Evolutionary conservation across 2,888 invertebrate species (phyloP).

Genomic region (Polyommatus icarus): DNA sequence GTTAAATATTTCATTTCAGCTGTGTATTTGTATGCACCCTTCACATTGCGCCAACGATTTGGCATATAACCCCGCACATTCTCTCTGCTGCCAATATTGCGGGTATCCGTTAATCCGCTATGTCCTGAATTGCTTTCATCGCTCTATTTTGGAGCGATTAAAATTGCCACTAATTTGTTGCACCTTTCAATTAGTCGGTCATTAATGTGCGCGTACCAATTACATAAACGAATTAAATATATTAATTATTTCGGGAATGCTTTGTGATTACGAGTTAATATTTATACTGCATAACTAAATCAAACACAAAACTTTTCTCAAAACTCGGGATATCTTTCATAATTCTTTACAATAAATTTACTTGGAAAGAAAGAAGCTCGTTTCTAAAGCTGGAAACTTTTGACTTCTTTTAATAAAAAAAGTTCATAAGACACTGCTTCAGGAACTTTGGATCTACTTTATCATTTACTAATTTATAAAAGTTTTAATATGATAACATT

Average conservation of each 20-base stretch:
- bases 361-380: neutral
- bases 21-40: constrained; percentile 28
- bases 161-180: constrained; percentile 29
- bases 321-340: neutral
- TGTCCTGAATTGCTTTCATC: constrained; percentile 39
- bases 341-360: neutral
- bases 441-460: neutral
- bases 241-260: neutral
- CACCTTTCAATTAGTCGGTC: constrained; percentile 23
- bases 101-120: constrained; percentile 50
- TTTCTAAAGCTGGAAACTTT: neutral
- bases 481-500: neutral
- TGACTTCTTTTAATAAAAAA: neutral
- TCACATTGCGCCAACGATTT: constrained; percentile 13
- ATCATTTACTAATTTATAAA: neutral
- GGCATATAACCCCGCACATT: constrained; percentile 26
- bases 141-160: constrained; percentile 31
- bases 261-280: neutral
- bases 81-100: constrained; percentile 48
- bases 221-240: neutral
- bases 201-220: neutral
- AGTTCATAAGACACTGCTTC: neutral
- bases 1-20: constrained; percentile 1
- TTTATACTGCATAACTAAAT: neutral
- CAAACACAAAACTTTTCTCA: neutral